Conservation (phyloP, 2,113 vertebrate genomes). For the Hemiprocne comata region DNA sequence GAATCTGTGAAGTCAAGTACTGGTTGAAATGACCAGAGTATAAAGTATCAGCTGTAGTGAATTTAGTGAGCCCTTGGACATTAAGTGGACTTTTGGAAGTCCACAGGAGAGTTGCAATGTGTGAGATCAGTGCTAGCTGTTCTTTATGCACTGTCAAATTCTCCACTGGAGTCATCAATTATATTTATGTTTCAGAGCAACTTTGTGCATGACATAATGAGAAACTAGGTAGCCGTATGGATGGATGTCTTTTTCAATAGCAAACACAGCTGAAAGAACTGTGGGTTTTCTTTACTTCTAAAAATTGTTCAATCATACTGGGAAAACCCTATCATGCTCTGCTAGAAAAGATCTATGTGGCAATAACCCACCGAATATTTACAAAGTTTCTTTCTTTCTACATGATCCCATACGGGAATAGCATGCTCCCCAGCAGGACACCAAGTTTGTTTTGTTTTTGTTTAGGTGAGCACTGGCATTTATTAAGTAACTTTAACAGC, state of each 20-base stretch:
- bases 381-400: not conserved
- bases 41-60: not conserved
- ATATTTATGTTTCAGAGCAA: not conserved
- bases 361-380: not conserved
- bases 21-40: not conserved
- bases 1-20: not conserved
- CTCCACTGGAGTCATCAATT: not conserved
- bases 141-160: not conserved
- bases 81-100: not conserved
- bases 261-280: not conserved
- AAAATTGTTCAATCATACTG: not conserved
- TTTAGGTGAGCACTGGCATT: not conserved
- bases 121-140: not conserved
- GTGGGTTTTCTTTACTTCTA: not conserved
- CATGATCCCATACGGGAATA: not conserved
- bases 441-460: not conserved
- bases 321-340: not conserved
- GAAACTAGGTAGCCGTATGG: not conserved
- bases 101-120: rapidly evolving
- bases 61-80: not conserved
- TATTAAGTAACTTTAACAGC: constrained; percentile 8
- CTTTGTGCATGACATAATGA: not conserved
- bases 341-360: not conserved
- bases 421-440: not conserved
- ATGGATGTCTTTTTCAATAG: not conserved